Evolutionary conservation across 2,888 invertebrate genomes (phyloP).

Genomic region (Caenorhabditis uteleia): DNA sequence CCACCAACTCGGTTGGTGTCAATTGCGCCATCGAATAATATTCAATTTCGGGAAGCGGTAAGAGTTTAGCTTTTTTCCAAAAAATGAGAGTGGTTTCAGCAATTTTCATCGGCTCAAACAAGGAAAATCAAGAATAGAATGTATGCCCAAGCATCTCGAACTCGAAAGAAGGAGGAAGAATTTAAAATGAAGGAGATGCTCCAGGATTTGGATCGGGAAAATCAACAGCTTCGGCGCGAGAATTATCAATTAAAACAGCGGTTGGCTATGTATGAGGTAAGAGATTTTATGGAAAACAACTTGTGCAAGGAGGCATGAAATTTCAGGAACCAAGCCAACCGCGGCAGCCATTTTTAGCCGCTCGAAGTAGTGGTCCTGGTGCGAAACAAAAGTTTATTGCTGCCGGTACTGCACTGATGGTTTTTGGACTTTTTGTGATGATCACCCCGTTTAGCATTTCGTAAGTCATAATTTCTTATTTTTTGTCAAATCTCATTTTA

Average conservation of each 20-base stretch:
- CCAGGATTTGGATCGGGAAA: constrained; percentile 8
- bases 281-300: background rate
- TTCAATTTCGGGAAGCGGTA: constrained; percentile 8
- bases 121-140: constrained; percentile 57
- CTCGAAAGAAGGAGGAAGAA: constrained; percentile 40
- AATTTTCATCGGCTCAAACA: constrained; percentile 38
- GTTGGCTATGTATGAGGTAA: constrained; percentile 9
- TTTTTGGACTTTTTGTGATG: constrained; percentile 38
- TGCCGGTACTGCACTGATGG: constrained; percentile 31
- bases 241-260: constrained; percentile 5
- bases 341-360: background rate
- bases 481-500: too few species aligned
- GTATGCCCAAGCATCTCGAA: constrained; percentile 57
- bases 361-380: background rate
- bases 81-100: constrained; percentile 10
- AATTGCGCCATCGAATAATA: constrained; percentile 8
- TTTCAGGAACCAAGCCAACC: too few species aligned
- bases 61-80: background rate
- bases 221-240: background rate
- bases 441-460: constrained; percentile 16
- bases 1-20: constrained; percentile 8
- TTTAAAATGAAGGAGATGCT: constrained; percentile 12
- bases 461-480: constrained; percentile 2
- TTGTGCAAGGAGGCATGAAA: too few species aligned
- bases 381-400: constrained; percentile 10